Percentiles rank a stretch among this genome's conserved stretches.
Conservation (phyloP, 2,888 invertebrate genomes). For the Adelphocoris suturalis region DNA sequence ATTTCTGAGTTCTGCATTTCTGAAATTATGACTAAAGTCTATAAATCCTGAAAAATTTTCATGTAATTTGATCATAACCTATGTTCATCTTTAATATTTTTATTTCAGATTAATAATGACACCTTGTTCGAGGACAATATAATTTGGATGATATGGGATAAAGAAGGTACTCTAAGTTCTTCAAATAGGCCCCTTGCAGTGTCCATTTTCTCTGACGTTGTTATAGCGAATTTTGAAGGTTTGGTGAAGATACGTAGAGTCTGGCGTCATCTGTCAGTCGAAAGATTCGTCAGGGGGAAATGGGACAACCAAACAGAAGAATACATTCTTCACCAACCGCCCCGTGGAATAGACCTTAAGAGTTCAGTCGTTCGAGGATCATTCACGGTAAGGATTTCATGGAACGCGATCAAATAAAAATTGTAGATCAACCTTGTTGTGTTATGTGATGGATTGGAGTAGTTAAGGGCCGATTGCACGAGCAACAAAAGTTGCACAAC, state of each 20-base stretch:
- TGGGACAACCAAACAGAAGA: slow-evolving; percentile 24
- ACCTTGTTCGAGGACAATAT: not conserved
- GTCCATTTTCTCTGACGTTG: slow-evolving; percentile 44
- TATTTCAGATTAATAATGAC: not conserved
- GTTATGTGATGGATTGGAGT: too few species aligned
- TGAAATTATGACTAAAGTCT: too few species aligned
- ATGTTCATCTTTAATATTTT: not conserved
- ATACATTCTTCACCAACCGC: not conserved
- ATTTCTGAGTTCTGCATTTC: too few species aligned
- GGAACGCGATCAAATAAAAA: too few species aligned
- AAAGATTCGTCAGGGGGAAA: not conserved
- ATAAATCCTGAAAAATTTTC: too few species aligned
- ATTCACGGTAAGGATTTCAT: slow-evolving; percentile 19
- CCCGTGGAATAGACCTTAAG: not conserved
- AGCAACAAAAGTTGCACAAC: too few species aligned
- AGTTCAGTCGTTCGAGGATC: not conserved
- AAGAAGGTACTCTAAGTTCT: not conserved
- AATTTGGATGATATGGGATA: slow-evolving; percentile 49
- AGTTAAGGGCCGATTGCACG: too few species aligned
- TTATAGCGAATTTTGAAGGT: not conserved
- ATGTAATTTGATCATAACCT: too few species aligned
- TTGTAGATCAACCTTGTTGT: too few species aligned
- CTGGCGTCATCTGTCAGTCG: not conserved
- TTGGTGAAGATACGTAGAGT: not conserved
- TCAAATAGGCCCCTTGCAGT: not conserved